A percentile compares a stretch with the other conserved stretches of the same genome.
Conservation (phyloP, 2,797 vertebrate species). For the Propithecus perrieri region DNA sequence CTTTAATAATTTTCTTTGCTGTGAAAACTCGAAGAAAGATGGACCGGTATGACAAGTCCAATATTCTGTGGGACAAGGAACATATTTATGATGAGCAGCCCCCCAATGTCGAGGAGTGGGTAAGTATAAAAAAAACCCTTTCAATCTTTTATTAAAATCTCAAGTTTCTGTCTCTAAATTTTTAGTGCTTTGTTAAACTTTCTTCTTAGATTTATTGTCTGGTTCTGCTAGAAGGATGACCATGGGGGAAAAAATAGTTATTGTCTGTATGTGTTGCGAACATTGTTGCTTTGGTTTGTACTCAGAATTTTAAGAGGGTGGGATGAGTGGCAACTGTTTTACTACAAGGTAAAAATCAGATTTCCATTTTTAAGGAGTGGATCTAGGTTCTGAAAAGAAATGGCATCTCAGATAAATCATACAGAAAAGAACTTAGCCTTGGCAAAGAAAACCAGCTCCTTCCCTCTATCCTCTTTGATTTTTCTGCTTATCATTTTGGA, state of each 20-base stretch:
- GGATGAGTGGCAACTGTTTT: neutral
- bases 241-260: neutral
- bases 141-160: neutral
- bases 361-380: neutral
- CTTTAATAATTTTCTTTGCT: constrained; percentile 93
- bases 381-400: neutral
- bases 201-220: neutral
- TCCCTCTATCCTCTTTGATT: neutral
- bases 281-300: neutral
- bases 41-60: constrained; percentile 87
- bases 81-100: constrained; percentile 85
- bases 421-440: neutral
- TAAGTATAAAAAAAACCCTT: constrained; percentile 80
- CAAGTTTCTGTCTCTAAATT: neutral
- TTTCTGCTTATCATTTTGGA: neutral
- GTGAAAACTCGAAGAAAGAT: constrained; percentile 92
- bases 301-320: neutral
- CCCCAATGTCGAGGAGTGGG: constrained; percentile 93
- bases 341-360: neutral
- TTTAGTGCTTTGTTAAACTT: constrained; percentile 32
- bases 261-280: neutral
- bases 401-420: neutral
- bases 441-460: neutral
- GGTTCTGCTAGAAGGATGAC: neutral
- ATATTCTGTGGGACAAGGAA: constrained; percentile 92